Conservation (phyloP, 2,113 vertebrate genomes). For the Ochotona princeps region DNA sequence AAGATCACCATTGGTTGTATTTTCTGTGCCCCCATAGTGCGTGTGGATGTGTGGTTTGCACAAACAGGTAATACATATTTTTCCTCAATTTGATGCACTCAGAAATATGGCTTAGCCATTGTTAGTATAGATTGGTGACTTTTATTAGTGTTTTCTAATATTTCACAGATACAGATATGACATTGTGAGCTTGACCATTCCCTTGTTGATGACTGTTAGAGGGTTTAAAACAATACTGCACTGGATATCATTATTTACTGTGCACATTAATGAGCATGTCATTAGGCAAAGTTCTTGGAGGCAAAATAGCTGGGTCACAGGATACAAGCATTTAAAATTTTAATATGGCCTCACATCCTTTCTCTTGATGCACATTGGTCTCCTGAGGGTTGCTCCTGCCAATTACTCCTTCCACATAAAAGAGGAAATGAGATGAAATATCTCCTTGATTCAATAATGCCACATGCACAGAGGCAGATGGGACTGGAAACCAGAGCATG, state of each 20-base stretch:
- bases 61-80: not conserved
- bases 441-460: constrained; percentile 53
- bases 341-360: not conserved
- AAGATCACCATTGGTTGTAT: not conserved
- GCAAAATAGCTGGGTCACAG: not conserved
- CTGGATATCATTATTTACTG: not conserved
- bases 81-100: not conserved
- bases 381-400: not conserved
- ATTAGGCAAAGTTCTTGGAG: not conserved
- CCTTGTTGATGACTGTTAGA: not conserved
- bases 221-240: not conserved
- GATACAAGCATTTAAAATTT: not conserved
- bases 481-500: not conserved
- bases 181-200: not conserved
- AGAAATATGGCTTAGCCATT: not conserved
- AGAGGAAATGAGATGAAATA: constrained; percentile 44
- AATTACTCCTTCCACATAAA: constrained; percentile 18
- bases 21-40: not conserved
- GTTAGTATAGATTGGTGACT: not conserved
- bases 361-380: not conserved
- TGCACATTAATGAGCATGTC: not conserved
- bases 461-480: not conserved
- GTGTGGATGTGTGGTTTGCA: not conserved
- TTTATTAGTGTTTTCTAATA: not conserved
- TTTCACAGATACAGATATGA: not conserved